phyloP scores from a whole-genome alignment of 2,797 vertebrate genomes.

The Semaprochilodus insignis region DNA sequence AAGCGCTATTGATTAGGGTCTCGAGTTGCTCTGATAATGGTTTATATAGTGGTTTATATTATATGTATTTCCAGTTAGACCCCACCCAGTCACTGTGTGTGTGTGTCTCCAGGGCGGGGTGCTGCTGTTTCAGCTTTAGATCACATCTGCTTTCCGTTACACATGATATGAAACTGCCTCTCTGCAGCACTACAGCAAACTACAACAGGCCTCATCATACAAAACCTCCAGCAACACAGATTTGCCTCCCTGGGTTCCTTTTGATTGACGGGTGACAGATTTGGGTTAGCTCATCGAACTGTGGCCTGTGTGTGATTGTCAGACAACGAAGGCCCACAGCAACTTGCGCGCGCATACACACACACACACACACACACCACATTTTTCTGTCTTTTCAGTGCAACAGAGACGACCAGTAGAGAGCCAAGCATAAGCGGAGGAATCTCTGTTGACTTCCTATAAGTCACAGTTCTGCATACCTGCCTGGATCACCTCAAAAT shows the following conservation, averaged over 20 bases:
- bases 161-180: constrained; percentile 3
- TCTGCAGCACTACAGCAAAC: not conserved
- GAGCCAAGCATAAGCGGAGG: not conserved
- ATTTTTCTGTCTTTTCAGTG: not conserved
- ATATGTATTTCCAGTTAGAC: too few species aligned
- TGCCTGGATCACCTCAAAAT: too few species aligned
- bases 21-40: not conserved
- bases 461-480: not conserved
- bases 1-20: not conserved
- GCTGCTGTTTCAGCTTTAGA: constrained; percentile 16
- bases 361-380: constrained; percentile 9
- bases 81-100: not conserved
- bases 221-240: not conserved
- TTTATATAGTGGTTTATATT: not conserved
- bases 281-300: constrained; percentile 44
- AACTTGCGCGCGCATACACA: constrained; percentile 20
- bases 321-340: constrained; percentile 16
- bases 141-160: constrained; percentile 13
- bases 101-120: not conserved
- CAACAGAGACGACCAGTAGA: too few species aligned
- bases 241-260: not conserved
- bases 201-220: constrained; percentile 17
- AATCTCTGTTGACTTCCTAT: not conserved
- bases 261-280: constrained; percentile 55
- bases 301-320: constrained; percentile 1